Percentiles rank a stretch among this genome's conserved stretches.
Evolutionary conservation across 2,113 vertebrate genomes (phyloP).

Genomic region (Indicator maculatus): DNA sequence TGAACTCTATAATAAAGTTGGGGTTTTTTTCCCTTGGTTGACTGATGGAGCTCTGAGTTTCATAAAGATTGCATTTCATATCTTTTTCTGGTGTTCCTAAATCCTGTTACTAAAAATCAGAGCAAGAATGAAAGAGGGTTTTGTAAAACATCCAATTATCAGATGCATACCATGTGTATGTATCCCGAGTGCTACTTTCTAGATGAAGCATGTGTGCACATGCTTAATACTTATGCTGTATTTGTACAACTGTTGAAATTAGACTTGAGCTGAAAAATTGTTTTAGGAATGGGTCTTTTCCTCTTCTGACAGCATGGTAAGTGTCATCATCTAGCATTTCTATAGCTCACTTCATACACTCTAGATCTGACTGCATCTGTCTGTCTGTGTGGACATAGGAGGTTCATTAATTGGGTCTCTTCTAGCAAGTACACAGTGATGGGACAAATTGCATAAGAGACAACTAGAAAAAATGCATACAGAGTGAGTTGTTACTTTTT

Average conservation of each 20-base stretch:
- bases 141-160: background rate
- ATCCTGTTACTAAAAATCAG: background rate
- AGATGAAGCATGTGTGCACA: background rate
- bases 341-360: rapidly evolving
- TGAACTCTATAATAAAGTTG: background rate
- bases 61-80: background rate
- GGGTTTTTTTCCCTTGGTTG: background rate
- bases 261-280: background rate
- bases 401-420: background rate
- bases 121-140: background rate
- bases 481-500: background rate
- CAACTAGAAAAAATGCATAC: background rate
- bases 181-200: background rate
- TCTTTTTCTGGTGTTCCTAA: background rate
- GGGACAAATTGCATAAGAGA: background rate
- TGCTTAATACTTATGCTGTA: background rate
- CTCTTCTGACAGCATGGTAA: background rate
- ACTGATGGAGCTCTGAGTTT: background rate
- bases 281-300: background rate
- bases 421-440: background rate
- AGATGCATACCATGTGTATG: rapidly evolving
- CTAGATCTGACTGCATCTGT: background rate
- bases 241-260: background rate
- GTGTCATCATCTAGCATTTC: background rate
- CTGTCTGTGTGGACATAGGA: background rate